Conservation (phyloP, 2,888 invertebrate species). For the Elysia crispata region DNA sequence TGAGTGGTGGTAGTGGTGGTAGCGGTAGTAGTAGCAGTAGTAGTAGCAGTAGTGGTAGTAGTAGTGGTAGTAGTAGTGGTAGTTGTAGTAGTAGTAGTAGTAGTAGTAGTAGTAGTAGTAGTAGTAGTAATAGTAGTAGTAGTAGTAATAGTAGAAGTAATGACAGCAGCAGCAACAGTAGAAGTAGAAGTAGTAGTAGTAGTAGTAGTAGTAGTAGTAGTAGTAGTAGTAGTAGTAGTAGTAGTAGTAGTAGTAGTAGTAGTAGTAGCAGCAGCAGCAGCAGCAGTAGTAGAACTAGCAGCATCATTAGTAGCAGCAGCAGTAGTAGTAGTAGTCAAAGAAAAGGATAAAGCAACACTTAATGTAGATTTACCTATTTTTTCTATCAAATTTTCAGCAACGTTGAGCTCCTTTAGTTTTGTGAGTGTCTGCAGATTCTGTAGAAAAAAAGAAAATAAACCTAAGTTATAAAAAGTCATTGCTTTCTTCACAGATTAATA, state of each 20-base stretch:
- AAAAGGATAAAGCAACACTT: no score
- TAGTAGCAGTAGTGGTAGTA: not conserved
- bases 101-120: slow-evolving; percentile 1
- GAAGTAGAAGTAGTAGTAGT: not conserved
- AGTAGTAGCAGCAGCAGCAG: not conserved
- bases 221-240: slow-evolving; percentile 1
- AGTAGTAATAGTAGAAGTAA: no score
- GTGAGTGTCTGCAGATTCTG: slow-evolving; percentile 53
- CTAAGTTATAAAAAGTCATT: no score
- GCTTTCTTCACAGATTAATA: no score
- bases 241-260: slow-evolving; percentile 4
- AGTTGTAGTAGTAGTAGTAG: not conserved
- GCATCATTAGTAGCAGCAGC: no score
- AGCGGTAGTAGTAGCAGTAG: not conserved
- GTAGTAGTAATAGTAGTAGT: no score
- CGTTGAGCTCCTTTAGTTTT: slow-evolving; percentile 72
- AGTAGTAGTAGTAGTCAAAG: not conserved
- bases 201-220: slow-evolving; percentile 4
- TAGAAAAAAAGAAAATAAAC: slow-evolving; percentile 6
- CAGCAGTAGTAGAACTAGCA: no score
- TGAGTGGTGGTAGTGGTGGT: no score
- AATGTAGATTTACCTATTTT: slow-evolving; percentile 75
- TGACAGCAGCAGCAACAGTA: no score
- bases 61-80: not conserved
- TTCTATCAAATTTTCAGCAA: slow-evolving; percentile 75